Percentiles rank a stretch among this genome's conserved stretches.
phyloP scores from a whole-genome alignment of 2,113 vertebrate species.

The Gasterosteus nipponicus region DNA sequence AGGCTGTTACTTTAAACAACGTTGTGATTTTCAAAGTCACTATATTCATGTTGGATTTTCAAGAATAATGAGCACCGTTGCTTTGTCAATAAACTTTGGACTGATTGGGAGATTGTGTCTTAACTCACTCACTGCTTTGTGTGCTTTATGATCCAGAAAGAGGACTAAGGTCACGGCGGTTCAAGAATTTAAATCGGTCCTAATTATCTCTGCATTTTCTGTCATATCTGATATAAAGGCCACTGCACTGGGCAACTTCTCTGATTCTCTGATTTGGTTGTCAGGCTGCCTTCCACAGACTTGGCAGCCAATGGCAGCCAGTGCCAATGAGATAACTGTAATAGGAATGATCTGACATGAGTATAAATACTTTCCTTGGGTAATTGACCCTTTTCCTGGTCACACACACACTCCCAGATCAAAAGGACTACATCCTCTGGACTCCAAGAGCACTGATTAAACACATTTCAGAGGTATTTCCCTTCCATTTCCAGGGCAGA shows the following conservation, averaged over 20 bases:
- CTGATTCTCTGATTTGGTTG: constrained; percentile 76
- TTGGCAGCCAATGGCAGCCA: constrained; percentile 76
- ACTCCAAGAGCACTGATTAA: constrained; percentile 67
- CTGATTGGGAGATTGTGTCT: constrained; percentile 25
- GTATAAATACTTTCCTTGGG: constrained; percentile 78
- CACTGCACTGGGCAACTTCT: constrained; percentile 33
- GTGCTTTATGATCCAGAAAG: constrained; percentile 15
- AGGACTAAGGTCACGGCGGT: constrained; percentile 33
- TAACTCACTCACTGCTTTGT: neutral
- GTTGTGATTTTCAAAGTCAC: neutral
- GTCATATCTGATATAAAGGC: constrained; percentile 64
- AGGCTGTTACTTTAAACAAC: constrained; percentile 3
- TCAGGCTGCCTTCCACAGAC: constrained; percentile 66
- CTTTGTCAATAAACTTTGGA: constrained; percentile 24
- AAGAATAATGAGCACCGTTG: constrained; percentile 13
- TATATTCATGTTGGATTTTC: neutral
- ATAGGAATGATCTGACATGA: constrained; percentile 76
- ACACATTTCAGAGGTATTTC: constrained; percentile 71
- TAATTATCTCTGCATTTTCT: constrained; percentile 60
- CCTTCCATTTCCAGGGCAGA: constrained; percentile 53
- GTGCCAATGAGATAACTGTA: constrained; percentile 63
- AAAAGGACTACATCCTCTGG: constrained; percentile 75
- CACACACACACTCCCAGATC: constrained; percentile 78
- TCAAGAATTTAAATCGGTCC: constrained; percentile 63
- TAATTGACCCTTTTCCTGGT: constrained; percentile 82